Percentiles rank a stretch among this genome's conserved stretches.
Evolutionary conservation across 1,140 invertebrate species (phyloP).

Genomic region (Nasonia giraulti): DNA sequence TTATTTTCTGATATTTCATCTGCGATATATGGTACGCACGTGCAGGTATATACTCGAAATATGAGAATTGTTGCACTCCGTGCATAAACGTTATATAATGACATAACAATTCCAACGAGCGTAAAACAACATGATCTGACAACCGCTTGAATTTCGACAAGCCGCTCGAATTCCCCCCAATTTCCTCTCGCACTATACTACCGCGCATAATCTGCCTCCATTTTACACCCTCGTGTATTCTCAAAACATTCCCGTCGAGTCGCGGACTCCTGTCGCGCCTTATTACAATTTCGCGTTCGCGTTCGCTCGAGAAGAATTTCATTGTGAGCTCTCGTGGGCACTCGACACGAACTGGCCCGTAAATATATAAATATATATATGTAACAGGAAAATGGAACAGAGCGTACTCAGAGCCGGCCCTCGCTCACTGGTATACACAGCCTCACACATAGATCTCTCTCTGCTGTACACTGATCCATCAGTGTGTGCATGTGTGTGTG

Average conservation of each 20-base stretch:
- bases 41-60: too few species aligned
- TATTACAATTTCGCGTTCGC: constrained; percentile 4
- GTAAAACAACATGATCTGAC: too few species aligned
- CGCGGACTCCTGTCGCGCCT: neutral
- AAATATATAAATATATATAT: neutral
- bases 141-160: too few species aligned
- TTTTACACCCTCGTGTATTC: neutral
- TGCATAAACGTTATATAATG: too few species aligned
- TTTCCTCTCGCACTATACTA: too few species aligned
- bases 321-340: neutral
- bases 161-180: too few species aligned
- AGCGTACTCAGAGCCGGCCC: neutral
- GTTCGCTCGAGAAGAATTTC: neutral
- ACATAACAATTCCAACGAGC: too few species aligned
- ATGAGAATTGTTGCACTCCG: too few species aligned
- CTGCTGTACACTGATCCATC: too few species aligned
- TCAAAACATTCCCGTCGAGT: neutral
- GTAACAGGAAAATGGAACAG: neutral
- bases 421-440: neutral
- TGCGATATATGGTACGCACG: too few species aligned
- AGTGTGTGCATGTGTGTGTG: too few species aligned
- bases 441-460: neutral
- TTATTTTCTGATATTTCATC: too few species aligned
- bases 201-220: neutral
- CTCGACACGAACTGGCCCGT: constrained; percentile 24